phyloP scores from a whole-genome alignment of 2,797 vertebrate species.

The Sardinella longiceps region DNA sequence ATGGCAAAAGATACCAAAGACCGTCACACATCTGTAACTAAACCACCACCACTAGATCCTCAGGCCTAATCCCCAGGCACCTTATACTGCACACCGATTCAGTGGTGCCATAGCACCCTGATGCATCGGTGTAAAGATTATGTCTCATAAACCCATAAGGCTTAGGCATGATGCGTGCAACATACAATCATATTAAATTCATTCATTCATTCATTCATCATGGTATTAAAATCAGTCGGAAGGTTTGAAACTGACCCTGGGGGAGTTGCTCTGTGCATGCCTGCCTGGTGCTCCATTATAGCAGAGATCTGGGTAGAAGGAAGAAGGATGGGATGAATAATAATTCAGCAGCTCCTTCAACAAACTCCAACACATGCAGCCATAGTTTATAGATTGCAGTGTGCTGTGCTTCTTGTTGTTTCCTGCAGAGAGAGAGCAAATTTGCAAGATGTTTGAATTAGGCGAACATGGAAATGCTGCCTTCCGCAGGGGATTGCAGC shows the following conservation, averaged over 20 bases:
- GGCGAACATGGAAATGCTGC: background rate
- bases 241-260: background rate
- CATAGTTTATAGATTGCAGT: background rate
- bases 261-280: slow-evolving; percentile 19
- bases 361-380: background rate
- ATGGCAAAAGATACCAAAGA: no score
- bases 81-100: background rate
- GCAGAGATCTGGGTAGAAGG: background rate
- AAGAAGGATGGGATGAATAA: background rate
- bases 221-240: slow-evolving; percentile 28
- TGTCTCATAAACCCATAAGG: background rate
- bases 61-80: background rate
- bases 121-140: background rate
- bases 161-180: background rate
- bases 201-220: slow-evolving; percentile 30
- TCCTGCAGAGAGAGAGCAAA: background rate
- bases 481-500: background rate
- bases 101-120: background rate
- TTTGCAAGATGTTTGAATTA: background rate
- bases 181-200: background rate
- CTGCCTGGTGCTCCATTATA: background rate
- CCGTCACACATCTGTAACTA: background rate
- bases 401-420: background rate
- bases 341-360: background rate
- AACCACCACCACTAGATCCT: background rate